Evolutionary conservation across 2,888 invertebrate genomes (phyloP).

Genomic region (Megaustenia siamemsis): DNA sequence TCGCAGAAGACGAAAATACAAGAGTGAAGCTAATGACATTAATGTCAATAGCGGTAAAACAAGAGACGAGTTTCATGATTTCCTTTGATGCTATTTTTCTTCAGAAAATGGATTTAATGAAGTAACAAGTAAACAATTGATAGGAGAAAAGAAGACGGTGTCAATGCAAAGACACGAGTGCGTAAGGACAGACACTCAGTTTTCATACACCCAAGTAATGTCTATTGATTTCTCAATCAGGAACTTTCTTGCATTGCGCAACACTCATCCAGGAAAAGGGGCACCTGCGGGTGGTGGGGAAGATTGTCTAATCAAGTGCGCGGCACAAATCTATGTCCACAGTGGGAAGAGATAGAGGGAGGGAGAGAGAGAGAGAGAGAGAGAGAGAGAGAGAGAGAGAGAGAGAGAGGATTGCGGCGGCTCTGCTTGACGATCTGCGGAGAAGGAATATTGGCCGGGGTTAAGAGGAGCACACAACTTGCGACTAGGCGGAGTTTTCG

Average conservation of each 20-base stretch:
- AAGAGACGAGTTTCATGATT: too few species aligned
- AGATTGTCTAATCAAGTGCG: background rate
- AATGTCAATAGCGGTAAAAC: too few species aligned
- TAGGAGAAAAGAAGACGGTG: too few species aligned
- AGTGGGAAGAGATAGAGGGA: background rate
- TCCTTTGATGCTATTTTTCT: too few species aligned
- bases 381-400: too few species aligned
- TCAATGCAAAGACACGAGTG: background rate
- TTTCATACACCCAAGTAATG: background rate
- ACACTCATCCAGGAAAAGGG: background rate
- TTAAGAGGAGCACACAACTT: background rate
- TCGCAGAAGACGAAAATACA: too few species aligned
- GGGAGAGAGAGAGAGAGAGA: too few species aligned
- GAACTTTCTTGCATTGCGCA: constrained; percentile 20
- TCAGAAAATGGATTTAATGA: too few species aligned
- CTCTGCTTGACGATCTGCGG: background rate
- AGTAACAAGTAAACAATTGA: too few species aligned
- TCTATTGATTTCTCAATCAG: constrained; percentile 38
- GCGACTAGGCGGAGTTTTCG: background rate
- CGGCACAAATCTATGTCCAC: constrained; percentile 18
- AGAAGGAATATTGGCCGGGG: background rate
- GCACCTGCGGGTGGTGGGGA: background rate
- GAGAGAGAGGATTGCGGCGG: background rate
- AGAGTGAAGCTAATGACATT: too few species aligned
- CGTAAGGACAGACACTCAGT: background rate